A percentile compares a stretch with the other conserved stretches of the same genome.
These are phyloP conservation scores for Aphelenchoides avenae DNA, from an alignment of 1,140 invertebrate genomes.

Conservation along the genomic window DNA sequence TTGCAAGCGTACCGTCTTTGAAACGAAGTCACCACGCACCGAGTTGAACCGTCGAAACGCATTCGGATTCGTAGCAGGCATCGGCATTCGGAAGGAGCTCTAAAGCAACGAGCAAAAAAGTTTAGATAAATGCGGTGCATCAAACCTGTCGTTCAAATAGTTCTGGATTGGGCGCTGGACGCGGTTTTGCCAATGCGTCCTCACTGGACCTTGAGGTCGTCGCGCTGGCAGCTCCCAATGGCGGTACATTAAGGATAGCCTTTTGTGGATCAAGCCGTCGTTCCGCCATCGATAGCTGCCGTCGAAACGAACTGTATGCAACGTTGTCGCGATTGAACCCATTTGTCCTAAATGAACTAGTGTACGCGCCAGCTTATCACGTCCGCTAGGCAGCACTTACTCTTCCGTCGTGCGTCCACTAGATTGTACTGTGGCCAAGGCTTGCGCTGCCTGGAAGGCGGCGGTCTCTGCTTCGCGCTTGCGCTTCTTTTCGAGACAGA, in stretches of 20 bases:
- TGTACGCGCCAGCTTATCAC: no score
- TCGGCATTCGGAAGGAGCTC: conserved; percentile 12
- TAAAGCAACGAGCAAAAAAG: conserved; percentile 19
- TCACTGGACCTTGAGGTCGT: background rate
- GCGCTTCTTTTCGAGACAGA: conserved; percentile 94
- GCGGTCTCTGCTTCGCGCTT: conserved; percentile 91
- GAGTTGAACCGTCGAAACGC: conserved; percentile 35
- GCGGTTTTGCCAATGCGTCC: conserved; percentile 32
- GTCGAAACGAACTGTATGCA: conserved; percentile 50
- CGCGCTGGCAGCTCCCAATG: background rate
- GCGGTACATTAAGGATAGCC: conserved; percentile 46
- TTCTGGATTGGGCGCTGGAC: conserved; percentile 42
- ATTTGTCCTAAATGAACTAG: no score
- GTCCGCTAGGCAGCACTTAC: background rate
- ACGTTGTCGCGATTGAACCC: conserved; percentile 28
- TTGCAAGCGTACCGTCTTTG: no score
- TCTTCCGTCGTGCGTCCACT: background rate
- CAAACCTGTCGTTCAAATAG: conserved; percentile 50
- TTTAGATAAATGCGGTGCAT: conserved; percentile 2
- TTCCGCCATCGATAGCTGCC: conserved; percentile 51
- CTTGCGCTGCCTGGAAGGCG: conserved; percentile 24
- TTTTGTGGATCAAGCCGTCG: conserved; percentile 53
- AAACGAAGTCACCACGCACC: conserved; percentile 29
- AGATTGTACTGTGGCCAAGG: conserved; percentile 18
- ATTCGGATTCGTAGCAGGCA: no score